Evolutionary conservation across 2,888 invertebrate genomes (phyloP), one percentile per base, ranked within the genome.

Genomic region (Eristalinus aeneus): DNA sequence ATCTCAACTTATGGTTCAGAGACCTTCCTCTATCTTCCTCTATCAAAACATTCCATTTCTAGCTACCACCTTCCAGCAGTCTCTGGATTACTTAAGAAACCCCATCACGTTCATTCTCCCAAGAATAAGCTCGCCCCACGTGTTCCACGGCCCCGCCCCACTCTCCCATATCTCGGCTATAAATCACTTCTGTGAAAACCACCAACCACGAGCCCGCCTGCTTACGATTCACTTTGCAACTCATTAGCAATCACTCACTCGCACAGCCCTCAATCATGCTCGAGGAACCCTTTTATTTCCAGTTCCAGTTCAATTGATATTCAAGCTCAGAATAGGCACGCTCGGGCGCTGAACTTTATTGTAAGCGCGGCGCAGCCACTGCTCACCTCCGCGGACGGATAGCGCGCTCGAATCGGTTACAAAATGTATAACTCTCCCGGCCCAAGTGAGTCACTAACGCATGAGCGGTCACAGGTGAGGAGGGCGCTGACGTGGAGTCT

Each of bases 371-470:
- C 34, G 9, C 34, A 2, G 9, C 9, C 34, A 6, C 34, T 34
- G 34, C 8, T 34, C 34, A 34, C 9, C 34, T 34, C 34, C 1
- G n/a, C 1, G 39, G n/a, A 46, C 8, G n/a, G 16, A n/a, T 4
- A 2, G 5, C 5, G 5, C 16, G 39, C 27, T 39, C 12, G 46
- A 46, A 16, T 46, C 16, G 46, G 72, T 63, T 77, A 63, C 72
- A 77, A 60, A 77, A 63, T 65, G 71, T 20, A 67, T 60, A 32
- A 73, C 36, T 63, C 46, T n/a, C 27, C 27, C 11, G 39, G 32
- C 75, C 34, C 65, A 53, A 71, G 72, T 56, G 76, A 82, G 82
- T 72, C 76, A 76, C 67, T 76, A 68, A 72, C 61, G 72, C 67
- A 39, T 72, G 56, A 39, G 54, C 63, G 68, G 61, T 36, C 46